Conservation (phyloP, 2,113 vertebrate genomes). For the Aramus guarauna region DNA sequence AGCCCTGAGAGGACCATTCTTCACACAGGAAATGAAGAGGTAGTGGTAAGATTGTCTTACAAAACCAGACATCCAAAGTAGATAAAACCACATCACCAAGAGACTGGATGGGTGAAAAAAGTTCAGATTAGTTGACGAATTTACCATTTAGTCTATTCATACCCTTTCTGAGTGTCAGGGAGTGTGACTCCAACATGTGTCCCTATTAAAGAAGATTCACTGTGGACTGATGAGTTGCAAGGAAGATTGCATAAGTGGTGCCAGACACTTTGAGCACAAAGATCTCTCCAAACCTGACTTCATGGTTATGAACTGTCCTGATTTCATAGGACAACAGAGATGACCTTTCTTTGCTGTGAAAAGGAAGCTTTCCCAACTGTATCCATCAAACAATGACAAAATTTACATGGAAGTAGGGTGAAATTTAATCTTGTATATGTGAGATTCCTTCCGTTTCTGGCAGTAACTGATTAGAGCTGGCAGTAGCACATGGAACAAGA, state of each 20-base stretch:
- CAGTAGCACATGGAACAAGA: background rate
- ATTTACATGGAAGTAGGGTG: background rate
- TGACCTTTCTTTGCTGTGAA: background rate
- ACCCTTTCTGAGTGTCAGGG: background rate
- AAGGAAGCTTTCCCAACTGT: background rate
- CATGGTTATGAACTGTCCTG: background rate
- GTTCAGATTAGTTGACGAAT: background rate
- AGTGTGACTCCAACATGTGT: background rate
- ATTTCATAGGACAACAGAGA: background rate
- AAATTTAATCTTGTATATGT: background rate
- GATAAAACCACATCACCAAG: background rate
- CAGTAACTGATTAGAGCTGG: background rate
- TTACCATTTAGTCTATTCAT: background rate
- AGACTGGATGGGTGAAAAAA: background rate
- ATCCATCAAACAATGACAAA: background rate
- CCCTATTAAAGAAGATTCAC: background rate
- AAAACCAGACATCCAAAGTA: background rate
- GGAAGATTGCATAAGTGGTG: background rate
- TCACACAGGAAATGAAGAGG: background rate
- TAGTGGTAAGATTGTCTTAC: background rate
- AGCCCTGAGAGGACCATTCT: background rate
- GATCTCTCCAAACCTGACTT: background rate
- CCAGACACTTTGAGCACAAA: background rate
- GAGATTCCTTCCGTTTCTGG: background rate
- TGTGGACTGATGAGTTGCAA: background rate